These are phyloP conservation scores for Diarsia brunnea DNA, from an alignment of 2,888 invertebrate species.

Conservation along the genomic window DNA sequence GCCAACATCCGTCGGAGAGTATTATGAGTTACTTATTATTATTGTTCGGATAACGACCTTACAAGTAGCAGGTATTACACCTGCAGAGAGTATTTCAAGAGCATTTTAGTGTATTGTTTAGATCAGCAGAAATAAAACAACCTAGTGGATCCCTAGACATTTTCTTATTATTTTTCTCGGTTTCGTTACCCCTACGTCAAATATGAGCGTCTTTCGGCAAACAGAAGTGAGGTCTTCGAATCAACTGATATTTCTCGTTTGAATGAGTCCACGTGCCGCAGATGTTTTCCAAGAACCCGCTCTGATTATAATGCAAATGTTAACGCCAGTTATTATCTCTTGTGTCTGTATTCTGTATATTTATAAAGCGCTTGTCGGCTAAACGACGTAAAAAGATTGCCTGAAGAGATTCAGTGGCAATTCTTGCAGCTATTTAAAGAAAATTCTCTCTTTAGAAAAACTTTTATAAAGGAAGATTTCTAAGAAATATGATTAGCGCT, in stretches of 20 bases:
- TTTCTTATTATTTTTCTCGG: not conserved
- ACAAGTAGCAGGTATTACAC: constrained; percentile 3
- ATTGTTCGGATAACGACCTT: constrained; percentile 29
- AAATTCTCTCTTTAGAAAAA: constrained; percentile 9
- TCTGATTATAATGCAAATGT: constrained; percentile 31
- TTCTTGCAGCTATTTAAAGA: constrained; percentile 21
- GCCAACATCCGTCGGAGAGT: constrained; percentile 69
- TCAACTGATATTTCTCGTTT: not conserved
- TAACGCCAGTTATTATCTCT: constrained; percentile 27
- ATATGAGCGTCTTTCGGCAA: not conserved
- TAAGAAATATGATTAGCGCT: not conserved
- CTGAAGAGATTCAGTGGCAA: constrained; percentile 10
- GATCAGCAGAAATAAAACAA: not conserved
- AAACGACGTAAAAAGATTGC: constrained; percentile 51
- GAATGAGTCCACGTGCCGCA: constrained; percentile 15
- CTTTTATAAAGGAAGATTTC: not conserved
- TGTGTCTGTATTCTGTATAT: constrained; percentile 33
- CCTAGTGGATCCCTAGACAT: not conserved
- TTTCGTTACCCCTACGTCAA: not conserved
- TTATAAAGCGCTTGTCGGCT: constrained; percentile 33
- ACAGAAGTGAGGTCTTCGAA: not conserved
- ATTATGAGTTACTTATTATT: constrained; percentile 52
- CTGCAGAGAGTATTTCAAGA: not conserved
- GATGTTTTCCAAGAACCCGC: constrained; percentile 28
- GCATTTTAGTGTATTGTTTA: not conserved